Evolutionary conservation across 2,888 invertebrate genomes (phyloP).

Genomic region (Parasteatoda lunata): DNA sequence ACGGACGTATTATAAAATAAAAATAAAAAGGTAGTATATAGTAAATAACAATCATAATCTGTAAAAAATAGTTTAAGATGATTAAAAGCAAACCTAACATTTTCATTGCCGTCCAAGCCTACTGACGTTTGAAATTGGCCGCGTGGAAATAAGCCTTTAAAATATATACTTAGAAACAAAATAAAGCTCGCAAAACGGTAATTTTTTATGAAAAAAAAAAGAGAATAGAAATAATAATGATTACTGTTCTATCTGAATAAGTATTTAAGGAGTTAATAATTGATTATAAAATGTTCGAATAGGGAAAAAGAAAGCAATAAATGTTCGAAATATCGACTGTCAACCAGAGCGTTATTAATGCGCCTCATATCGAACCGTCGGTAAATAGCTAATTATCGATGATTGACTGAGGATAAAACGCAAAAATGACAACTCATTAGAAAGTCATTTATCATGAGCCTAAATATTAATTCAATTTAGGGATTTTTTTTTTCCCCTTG

Average conservation of each 20-base stretch:
- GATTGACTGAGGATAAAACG: slow-evolving; percentile 7
- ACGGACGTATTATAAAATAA: too few relatives aligned
- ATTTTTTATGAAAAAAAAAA: too few relatives aligned
- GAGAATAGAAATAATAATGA: not conserved
- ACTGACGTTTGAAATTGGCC: too few relatives aligned
- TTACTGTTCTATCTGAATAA: slow-evolving; percentile 17
- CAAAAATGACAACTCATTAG: slow-evolving; percentile 50
- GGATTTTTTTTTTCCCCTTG: slow-evolving; percentile 4
- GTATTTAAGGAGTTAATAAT: slow-evolving; percentile 30
- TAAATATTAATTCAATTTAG: slow-evolving; percentile 24
- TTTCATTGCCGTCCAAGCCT: too few relatives aligned
- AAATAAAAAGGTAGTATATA: too few relatives aligned
- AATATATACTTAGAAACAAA: too few relatives aligned
- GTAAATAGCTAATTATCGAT: slow-evolving; percentile 60
- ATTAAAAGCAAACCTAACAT: too few relatives aligned
- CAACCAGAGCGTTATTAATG: slow-evolving; percentile 55
- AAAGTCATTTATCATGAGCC: slow-evolving; percentile 49
- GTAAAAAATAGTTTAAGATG: too few relatives aligned
- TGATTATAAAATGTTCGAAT: not conserved
- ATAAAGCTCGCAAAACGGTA: too few relatives aligned
- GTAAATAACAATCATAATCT: too few relatives aligned
- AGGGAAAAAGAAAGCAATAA: slow-evolving; percentile 23
- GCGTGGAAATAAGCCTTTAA: too few relatives aligned
- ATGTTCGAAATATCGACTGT: slow-evolving; percentile 58
- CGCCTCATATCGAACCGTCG: slow-evolving; percentile 38